Evolutionary conservation across 2,113 vertebrate genomes (phyloP).

Genomic region (Macaca fascicularis): DNA sequence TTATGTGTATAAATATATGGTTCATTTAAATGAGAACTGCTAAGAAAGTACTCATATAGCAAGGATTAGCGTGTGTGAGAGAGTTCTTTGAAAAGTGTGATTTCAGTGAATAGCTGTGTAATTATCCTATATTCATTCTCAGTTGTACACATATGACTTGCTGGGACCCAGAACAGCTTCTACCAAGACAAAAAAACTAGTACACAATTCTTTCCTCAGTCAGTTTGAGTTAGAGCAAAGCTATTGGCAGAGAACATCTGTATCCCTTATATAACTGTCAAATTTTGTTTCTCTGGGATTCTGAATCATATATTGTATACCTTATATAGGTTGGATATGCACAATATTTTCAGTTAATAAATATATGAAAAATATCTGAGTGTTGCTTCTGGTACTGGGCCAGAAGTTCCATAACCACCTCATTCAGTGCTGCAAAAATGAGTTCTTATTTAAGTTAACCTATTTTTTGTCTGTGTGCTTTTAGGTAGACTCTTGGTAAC

Average conservation of each 20-base stretch:
- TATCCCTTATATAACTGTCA: neutral
- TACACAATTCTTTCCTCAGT: neutral
- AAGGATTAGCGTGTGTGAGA: neutral
- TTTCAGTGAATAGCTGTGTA: conserved; percentile 31
- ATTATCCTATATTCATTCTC: neutral
- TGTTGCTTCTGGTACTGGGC: neutral
- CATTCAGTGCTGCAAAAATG: neutral
- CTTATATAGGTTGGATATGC: neutral
- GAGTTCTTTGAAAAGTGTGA: neutral
- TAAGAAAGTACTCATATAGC: neutral
- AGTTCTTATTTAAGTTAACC: conserved; percentile 38
- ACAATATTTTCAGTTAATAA: neutral
- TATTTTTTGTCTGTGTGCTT: conserved; percentile 63
- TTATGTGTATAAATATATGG: neutral
- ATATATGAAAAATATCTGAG: neutral
- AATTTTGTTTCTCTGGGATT: conserved; percentile 42
- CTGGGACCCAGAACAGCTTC: neutral
- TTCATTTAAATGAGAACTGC: neutral
- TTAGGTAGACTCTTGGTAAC: conserved; percentile 93
- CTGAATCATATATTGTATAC: neutral
- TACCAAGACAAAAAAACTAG: neutral
- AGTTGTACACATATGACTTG: neutral
- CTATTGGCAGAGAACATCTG: neutral
- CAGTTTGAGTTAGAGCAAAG: neutral
- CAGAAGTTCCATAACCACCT: neutral